Conservation (phyloP, 2,113 vertebrate species). For the Corvus moneduloides region DNA sequence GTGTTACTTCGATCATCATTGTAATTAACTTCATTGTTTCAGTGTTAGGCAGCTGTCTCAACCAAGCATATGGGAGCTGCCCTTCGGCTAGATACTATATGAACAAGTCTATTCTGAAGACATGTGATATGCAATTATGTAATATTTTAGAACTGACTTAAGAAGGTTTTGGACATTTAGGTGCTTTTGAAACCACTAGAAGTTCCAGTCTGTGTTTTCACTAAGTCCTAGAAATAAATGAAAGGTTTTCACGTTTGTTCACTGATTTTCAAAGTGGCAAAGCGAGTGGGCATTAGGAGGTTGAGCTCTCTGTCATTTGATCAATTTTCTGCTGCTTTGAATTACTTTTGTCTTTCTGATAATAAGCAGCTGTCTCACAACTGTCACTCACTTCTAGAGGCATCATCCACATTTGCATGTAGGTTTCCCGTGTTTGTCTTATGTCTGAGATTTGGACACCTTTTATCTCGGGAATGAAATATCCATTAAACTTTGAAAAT, state of each 20-base stretch:
- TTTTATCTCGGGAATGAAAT: neutral
- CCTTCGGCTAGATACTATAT: neutral
- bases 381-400: neutral
- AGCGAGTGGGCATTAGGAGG: fast-evolving
- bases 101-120: neutral
- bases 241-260: neutral
- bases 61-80: neutral
- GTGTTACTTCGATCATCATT: neutral
- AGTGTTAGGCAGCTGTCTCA: neutral
- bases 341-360: neutral
- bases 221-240: neutral
- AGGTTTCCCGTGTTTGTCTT: neutral
- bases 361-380: neutral
- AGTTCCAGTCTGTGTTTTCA: neutral
- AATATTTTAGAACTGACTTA: neutral
- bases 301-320: neutral
- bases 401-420: neutral
- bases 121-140: neutral
- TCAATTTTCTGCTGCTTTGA: neutral
- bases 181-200: neutral
- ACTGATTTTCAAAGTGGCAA: neutral
- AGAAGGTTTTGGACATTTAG: neutral
- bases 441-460: neutral
- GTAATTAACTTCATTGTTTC: neutral
- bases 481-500: neutral